phyloP scores from a whole-genome alignment of 2,797 vertebrate species.

The Chrysocyon brachyurus region DNA sequence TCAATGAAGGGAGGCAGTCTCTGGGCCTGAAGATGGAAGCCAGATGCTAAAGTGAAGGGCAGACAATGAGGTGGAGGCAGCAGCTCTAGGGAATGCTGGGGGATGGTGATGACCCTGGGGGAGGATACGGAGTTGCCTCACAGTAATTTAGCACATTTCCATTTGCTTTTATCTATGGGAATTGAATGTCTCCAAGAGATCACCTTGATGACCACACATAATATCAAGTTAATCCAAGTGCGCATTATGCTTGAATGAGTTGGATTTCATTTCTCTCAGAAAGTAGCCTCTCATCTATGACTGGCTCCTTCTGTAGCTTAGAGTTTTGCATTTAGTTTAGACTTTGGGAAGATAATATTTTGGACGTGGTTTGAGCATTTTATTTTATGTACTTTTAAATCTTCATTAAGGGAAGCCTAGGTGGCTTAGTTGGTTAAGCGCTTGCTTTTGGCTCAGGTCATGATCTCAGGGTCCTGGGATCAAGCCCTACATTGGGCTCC shows the following conservation, averaged over 20 bases:
- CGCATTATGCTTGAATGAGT: too few species aligned
- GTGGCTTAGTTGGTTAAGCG: too few species aligned
- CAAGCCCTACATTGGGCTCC: too few species aligned
- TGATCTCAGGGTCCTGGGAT: too few species aligned
- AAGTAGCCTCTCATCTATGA: background rate
- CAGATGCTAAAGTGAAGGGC: background rate
- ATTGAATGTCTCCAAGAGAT: background rate
- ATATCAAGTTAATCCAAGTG: background rate
- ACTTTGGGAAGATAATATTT: background rate
- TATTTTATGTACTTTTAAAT: background rate
- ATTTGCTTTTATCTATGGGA: background rate
- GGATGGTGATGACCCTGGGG: accelerated
- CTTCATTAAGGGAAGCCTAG: background rate
- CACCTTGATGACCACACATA: background rate
- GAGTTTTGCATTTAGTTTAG: background rate
- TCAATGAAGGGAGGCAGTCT: background rate
- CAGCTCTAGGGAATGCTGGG: background rate
- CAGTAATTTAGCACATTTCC: background rate
- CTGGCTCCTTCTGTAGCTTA: background rate
- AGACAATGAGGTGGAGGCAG: background rate
- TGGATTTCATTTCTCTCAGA: background rate
- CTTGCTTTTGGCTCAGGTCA: too few species aligned
- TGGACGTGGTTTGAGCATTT: background rate
- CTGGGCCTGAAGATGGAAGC: background rate
- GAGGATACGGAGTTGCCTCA: background rate